Evolutionary conservation across 2,113 vertebrate species (phyloP), one percentile per base, ranked within the genome.

Genomic region (Archocentrus centrarchus): DNA sequence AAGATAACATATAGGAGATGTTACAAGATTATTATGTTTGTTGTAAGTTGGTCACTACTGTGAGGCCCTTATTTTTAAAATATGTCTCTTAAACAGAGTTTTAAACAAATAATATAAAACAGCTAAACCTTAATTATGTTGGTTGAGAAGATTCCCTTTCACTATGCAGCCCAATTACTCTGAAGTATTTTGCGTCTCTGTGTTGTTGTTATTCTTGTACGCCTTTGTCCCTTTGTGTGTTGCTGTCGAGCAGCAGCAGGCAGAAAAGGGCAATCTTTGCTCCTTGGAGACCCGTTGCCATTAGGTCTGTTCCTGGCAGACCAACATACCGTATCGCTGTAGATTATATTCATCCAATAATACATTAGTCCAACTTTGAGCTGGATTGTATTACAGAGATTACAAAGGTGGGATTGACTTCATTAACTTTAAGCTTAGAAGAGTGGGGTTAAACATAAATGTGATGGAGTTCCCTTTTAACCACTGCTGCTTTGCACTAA

Each of bases 221-320:
- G 78, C 75, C 88, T 81, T 88, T 87, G 70, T 47, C 53, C 75
- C 57, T 35, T 37, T 73, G 47, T 57, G 70, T 30, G 14, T 73
- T 66, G 59, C 76, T 35, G 64, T 64, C 41, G 35, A 47, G 57
- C n/a, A 91, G 84, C 62, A 80, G 62, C 76, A 78, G 20, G 39
- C 35, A 50, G 39, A 73, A 47, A 85, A 37, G 88, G 87, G 85
- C 58, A 79, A 86, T 90, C 75, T 80, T 39, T n/a, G 32, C 27
- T 55, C 14, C 87, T 84, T 53, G 32, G 86, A 89, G 89, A 84
- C 83, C 2, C 17, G 82, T 59, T 37, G 70, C 35, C 59, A n/a
- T 88, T 44, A 22, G 57, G 20, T 73, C 76, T 80, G 64, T 87
- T 79, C 82, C 80, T 8, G 22, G 80, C 66, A 80, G 80, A 59